Conservation (phyloP, 2,888 invertebrate species). For the Stenolophus ochropezus region DNA sequence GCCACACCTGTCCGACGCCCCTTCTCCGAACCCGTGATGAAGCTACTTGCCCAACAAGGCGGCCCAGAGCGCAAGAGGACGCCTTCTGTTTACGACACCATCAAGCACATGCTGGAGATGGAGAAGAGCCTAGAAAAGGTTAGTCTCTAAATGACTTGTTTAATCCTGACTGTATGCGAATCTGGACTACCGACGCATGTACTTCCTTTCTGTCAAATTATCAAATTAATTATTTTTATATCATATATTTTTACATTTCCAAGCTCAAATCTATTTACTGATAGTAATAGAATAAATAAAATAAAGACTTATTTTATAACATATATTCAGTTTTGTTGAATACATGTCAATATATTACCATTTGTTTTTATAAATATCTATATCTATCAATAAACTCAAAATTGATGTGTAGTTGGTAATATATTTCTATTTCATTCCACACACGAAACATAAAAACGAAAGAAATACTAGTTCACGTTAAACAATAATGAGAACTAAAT, state of each 20-base stretch:
- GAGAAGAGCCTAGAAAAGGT: conserved; percentile 76
- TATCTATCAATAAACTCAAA: not conserved
- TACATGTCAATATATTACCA: not conserved
- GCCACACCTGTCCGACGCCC: conserved; percentile 75
- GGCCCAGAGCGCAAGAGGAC: conserved; percentile 69
- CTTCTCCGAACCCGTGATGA: conserved; percentile 75
- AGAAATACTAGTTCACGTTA: too few relatives aligned
- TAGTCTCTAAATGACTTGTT: conserved; percentile 69
- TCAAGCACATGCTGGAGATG: conserved; percentile 76
- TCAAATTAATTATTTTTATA: conserved; percentile 34
- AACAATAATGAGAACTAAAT: too few relatives aligned
- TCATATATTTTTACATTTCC: conserved; percentile 2
- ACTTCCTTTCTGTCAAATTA: conserved; percentile 60
- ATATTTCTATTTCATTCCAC: not conserved
- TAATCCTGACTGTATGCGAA: not conserved
- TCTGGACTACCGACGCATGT: not conserved
- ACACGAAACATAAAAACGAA: too few relatives aligned
- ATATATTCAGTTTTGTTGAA: not conserved
- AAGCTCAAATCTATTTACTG: not conserved
- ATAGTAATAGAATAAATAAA: not conserved
- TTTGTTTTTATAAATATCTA: not conserved
- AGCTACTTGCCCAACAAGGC: conserved; percentile 72
- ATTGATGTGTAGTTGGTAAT: not conserved
- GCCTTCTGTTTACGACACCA: conserved; percentile 76
- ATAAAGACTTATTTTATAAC: not conserved